phyloP scores from a whole-genome alignment of 1,140 invertebrate species.

The Tenebrio molitor region DNA sequence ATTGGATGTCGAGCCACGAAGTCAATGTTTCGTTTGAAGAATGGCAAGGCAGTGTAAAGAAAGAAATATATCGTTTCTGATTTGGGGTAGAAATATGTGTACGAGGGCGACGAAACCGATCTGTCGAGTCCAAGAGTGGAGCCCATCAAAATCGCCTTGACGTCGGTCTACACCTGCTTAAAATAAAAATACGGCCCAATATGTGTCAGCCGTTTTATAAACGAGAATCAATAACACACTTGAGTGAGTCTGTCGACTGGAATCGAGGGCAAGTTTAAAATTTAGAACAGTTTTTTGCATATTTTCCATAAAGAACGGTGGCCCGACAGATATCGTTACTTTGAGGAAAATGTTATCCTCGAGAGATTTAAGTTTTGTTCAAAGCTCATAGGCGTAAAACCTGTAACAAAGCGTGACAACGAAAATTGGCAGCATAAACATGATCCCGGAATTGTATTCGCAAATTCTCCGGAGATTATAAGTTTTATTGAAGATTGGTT shows the following conservation, averaged over 20 bases:
- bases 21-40: slow-evolving; percentile 3
- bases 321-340: slow-evolving; percentile 38
- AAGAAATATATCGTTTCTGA: slow-evolving; percentile 5
- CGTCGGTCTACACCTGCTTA: slow-evolving; percentile 39
- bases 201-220: slow-evolving; percentile 37
- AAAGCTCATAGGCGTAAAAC: slow-evolving; percentile 37
- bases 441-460: slow-evolving; percentile 38
- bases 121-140: neutral
- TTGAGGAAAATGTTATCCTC: slow-evolving; percentile 40
- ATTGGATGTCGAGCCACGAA: neutral
- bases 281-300: slow-evolving; percentile 27
- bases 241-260: slow-evolving; percentile 32
- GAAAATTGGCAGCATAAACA: slow-evolving; percentile 40
- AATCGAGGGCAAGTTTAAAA: slow-evolving; percentile 39
- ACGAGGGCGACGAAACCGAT: slow-evolving; percentile 3
- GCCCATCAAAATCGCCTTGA: slow-evolving; percentile 22
- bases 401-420: slow-evolving; percentile 36
- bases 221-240: slow-evolving; percentile 39
- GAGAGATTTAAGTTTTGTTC: slow-evolving; percentile 38
- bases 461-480: slow-evolving; percentile 37
- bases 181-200: slow-evolving; percentile 34
- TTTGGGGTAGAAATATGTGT: slow-evolving; percentile 4
- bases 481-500: slow-evolving; percentile 35
- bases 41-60: neutral
- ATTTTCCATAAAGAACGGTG: slow-evolving; percentile 33